Evolutionary conservation across 2,797 vertebrate genomes (phyloP), one percentile per base, ranked within the genome.

Genomic region (Phrynocephalus vlangalii): DNA sequence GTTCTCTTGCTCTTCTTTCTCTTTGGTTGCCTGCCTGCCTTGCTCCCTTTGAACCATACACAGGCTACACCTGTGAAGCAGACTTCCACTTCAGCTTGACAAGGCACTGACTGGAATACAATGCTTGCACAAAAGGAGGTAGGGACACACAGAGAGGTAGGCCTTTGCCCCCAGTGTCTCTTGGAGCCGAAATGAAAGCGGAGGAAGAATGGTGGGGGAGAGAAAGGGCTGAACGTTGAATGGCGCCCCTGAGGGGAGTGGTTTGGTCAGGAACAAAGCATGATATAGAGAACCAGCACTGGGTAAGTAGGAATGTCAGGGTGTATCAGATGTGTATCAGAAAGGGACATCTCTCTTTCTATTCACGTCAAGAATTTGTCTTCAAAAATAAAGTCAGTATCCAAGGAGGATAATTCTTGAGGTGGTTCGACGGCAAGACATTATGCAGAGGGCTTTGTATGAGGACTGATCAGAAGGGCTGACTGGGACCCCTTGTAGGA

Each of bases 161-260:
- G 91, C 79, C 44, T 66, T 78, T 78, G 83, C 80, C 87, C 67
- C 68, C 66, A 73, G 89, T 93, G 82, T 87, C 89, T 88, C 84
- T 86, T 79, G 84, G 85, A 91, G 87, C 60, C 86, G 22, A 92
- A 88, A 90, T 91, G 81, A 93, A 93, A 94, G 84, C 80, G 83
- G 86, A 76, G 77, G 86, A 78, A 82, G 73, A 86, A 84, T 80
- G 83, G n/a, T 11, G 48, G 80, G n/a, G 38, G 6, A 72, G 50
- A 84, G 56, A 72, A 71, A 66, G 38, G 48, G 50, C 63, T 81
- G 48, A 1, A 11, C 56, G 63, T n/a, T 84, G 67, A 83, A 26
- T 22, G 48, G 30, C 24, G 70, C 67, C 16, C 5, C 38, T 81
- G 67, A 52, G 52, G 20, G 87, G 52, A 81, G 50, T 89, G 88